Conservation (phyloP, 2,113 vertebrate genomes). For the Chloroceryle aenea region DNA sequence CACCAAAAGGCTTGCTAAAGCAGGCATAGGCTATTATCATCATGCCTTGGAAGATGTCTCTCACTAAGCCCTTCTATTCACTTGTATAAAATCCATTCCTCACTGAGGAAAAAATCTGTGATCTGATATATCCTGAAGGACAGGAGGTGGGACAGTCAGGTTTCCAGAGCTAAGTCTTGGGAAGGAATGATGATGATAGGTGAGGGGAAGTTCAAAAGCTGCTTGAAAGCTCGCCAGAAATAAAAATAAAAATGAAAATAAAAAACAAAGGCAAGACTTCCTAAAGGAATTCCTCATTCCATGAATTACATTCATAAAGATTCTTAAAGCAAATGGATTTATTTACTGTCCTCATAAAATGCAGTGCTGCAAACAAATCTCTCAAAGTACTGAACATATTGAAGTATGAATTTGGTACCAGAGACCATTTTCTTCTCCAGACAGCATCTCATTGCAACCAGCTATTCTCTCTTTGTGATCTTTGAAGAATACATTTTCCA, state of each 20-base stretch:
- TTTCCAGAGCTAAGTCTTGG: not conserved
- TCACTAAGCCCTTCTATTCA: not conserved
- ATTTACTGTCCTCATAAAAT: not conserved
- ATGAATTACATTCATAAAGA: not conserved
- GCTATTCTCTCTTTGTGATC: not conserved
- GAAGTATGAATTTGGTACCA: not conserved
- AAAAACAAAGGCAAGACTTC: not conserved
- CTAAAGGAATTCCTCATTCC: not conserved
- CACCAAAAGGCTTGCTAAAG: not conserved
- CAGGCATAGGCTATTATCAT: rapidly evolving
- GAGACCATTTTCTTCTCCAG: not conserved
- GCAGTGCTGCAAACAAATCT: not conserved
- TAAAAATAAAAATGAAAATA: not conserved
- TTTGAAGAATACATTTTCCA: not conserved
- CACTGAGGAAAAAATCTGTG: not conserved
- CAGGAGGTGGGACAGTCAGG: not conserved
- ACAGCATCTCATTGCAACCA: not conserved
- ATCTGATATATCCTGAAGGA: not conserved
- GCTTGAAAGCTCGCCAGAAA: not conserved
- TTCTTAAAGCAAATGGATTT: not conserved
- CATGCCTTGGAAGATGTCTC: not conserved
- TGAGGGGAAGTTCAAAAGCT: not conserved
- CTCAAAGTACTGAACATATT: not conserved
- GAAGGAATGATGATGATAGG: not conserved
- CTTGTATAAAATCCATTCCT: not conserved